Percentiles rank a stretch among this genome's conserved stretches.
Conservation (phyloP, 1,140 invertebrate species). For the Lasioglossum baleicum region DNA sequence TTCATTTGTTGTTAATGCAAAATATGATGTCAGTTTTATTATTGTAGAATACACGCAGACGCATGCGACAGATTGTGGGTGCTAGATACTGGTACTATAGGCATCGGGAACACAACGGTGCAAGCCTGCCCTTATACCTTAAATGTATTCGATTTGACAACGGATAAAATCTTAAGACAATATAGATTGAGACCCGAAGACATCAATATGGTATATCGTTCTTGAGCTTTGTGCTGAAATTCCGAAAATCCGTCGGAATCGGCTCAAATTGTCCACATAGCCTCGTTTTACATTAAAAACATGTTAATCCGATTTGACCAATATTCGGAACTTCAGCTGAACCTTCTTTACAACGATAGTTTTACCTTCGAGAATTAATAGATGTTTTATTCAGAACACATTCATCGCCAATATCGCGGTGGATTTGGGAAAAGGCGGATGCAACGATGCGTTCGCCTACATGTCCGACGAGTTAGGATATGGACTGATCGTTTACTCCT, state of each 20-base stretch:
- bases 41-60: conserved; percentile 82
- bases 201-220: conserved; percentile 81
- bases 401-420: conserved; percentile 91
- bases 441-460: conserved; percentile 89
- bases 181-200: conserved; percentile 87
- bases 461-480: conserved; percentile 91
- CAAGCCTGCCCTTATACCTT: conserved; percentile 87
- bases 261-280: too few species aligned
- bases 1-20: not conserved
- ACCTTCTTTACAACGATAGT: too few species aligned
- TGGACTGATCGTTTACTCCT: conserved; percentile 88
- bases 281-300: too few species aligned
- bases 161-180: conserved; percentile 84
- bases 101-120: conserved; percentile 87
- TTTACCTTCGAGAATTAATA: not conserved
- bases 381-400: conserved; percentile 78
- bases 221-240: not conserved
- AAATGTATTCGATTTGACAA: conserved; percentile 88
- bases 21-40: not conserved
- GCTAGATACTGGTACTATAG: conserved; percentile 89
- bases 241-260: too few species aligned
- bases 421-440: conserved; percentile 85
- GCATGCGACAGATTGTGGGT: conserved; percentile 90
- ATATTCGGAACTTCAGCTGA: too few species aligned
- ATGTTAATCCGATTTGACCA: too few species aligned